Base-by-base conservation (phyloP, 2,113 vertebrate species). In the Cranoglanis bouderius region DNA sequence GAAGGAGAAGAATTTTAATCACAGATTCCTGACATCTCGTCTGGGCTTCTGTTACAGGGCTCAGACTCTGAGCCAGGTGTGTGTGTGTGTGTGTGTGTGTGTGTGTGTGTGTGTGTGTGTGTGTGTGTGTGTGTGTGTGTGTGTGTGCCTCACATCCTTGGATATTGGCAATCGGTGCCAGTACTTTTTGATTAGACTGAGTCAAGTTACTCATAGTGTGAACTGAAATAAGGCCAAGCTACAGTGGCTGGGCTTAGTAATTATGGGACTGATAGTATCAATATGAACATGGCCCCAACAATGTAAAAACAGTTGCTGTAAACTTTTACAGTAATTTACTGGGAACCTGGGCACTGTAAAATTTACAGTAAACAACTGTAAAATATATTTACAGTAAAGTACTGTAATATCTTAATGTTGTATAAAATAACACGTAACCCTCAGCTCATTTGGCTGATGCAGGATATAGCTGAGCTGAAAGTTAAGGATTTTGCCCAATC, bases 1-100 rank as follows among this genome's bases (percentile, higher is more conserved):
- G 82, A 93, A 95, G 57, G 85, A 88, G 81, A 94, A 96, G 93
- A 95, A 95, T 94, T 94, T 95, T 96, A 92, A 94, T 95, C 94
- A 96, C 92, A 67, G 88, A 94, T 95, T 95, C 88, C 88, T 94
- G 93, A 93, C 89, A 90, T 93, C 88, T 90, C 89, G 87, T 91
- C 77, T 87, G 72, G 91, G 89, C 9, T 92, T 92, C 94, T 84
- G 87, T 90, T 90, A 88, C 84, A 57, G 83, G 74, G 55, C 83
- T 29, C 7, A 40, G 18, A 89, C 63, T 86, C 83, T n/a, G 51
- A 83, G 88, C 91, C 89, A 90, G 91, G 89, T 90, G 89, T 89
- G 72, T 72, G 83, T 65, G 85, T 87, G 51, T 84, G 82, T 59
- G 88, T 90, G 88, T 88, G 89, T 90, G 89, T 89, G 72, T 72